Conservation (phyloP, 2,888 invertebrate species). For the Chrysomela aeneicollis region DNA sequence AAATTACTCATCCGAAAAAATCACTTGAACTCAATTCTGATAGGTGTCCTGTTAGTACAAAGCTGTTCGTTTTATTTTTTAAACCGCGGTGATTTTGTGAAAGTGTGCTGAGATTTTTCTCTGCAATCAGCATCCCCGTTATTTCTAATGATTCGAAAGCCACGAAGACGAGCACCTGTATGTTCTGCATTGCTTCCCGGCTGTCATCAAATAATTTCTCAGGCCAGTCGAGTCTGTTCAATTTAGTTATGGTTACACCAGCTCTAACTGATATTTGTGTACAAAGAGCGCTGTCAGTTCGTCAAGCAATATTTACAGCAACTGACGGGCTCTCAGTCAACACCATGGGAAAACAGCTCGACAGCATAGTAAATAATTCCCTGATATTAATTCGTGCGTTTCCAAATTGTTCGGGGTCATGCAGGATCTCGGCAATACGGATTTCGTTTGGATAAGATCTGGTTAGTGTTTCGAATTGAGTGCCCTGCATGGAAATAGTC, state of each 20-base stretch:
- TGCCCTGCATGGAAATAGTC: too few relatives aligned
- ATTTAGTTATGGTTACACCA: constrained; percentile 40
- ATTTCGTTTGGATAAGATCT: neutral
- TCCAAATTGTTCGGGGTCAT: neutral
- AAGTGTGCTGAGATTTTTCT: too few relatives aligned
- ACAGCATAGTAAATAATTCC: constrained; percentile 32
- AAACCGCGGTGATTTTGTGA: too few relatives aligned
- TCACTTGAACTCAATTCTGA: too few relatives aligned
- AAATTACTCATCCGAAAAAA: too few relatives aligned
- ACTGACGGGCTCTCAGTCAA: constrained; percentile 36
- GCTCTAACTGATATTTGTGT: constrained; percentile 41
- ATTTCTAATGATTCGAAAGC: too few relatives aligned
- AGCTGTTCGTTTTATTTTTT: too few relatives aligned
- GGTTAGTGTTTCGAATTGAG: too few relatives aligned
- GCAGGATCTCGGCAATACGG: neutral
- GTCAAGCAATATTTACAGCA: constrained; percentile 38
- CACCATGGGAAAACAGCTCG: constrained; percentile 34
- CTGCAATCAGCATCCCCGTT: too few relatives aligned
- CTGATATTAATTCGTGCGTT: constrained; percentile 20
- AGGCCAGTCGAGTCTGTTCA: constrained; percentile 44
- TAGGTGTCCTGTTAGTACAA: too few relatives aligned
- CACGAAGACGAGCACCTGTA: neutral
- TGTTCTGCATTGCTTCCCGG: constrained; percentile 39
- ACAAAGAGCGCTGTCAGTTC: constrained; percentile 37
- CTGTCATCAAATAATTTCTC: constrained; percentile 47